These are phyloP conservation scores for Scrobipalpa costella DNA, from an alignment of 2,888 invertebrate genomes.

Conservation along the genomic window DNA sequence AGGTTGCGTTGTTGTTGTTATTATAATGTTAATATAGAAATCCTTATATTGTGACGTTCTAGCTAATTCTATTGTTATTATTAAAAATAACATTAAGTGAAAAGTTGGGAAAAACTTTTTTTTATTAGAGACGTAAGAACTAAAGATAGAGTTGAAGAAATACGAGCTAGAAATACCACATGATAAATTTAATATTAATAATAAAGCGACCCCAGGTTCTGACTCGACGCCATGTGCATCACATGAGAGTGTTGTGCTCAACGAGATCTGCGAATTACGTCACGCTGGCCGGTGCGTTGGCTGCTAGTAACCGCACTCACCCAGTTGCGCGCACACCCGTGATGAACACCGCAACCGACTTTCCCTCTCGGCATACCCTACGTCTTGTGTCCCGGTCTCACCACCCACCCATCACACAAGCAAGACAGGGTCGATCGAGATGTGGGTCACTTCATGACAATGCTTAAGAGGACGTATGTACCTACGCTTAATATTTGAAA, in stretches of 20 bases:
- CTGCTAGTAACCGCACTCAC: slow-evolving; percentile 75
- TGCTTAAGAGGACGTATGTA: background rate
- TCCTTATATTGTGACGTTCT: background rate
- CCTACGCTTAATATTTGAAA: background rate
- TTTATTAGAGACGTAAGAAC: background rate
- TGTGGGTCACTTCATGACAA: slow-evolving; percentile 9
- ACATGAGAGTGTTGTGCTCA: slow-evolving; percentile 65
- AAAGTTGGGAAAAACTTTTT: background rate
- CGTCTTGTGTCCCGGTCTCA: slow-evolving; percentile 52
- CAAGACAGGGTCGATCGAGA: background rate
- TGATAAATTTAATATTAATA: background rate
- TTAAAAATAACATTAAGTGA: background rate
- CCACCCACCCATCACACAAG: background rate
- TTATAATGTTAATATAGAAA: background rate
- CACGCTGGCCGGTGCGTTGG: slow-evolving; percentile 76
- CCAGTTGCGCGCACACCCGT: slow-evolving; percentile 74
- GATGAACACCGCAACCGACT: slow-evolving; percentile 74
- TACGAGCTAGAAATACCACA: too few species aligned
- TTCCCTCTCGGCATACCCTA: slow-evolving; percentile 77
- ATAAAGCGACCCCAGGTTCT: background rate
- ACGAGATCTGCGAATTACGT: slow-evolving; percentile 74
- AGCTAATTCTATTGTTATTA: background rate
- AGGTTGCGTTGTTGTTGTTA: slow-evolving; percentile 36
- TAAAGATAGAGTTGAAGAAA: background rate
- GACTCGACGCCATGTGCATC: slow-evolving; percentile 40